A percentile compares a stretch with the other conserved stretches of the same genome.
Evolutionary conservation across 2,888 invertebrate genomes (phyloP).

Genomic region (Brenthis hecate): DNA sequence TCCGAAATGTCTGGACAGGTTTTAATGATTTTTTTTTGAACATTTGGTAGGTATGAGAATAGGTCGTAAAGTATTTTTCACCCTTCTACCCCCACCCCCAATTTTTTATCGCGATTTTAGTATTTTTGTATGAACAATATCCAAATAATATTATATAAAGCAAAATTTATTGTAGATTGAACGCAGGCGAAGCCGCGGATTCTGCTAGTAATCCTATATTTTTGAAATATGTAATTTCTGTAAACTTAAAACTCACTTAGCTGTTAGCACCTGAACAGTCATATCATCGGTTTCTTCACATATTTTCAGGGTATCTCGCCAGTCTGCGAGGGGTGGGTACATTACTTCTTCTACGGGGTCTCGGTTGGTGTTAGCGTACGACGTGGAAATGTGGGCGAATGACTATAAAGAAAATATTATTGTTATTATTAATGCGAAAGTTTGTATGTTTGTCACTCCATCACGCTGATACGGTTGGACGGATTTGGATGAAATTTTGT

Average conservation of each 20-base stretch:
- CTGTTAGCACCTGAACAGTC: slow-evolving; percentile 78
- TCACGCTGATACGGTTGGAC: too few relatives aligned
- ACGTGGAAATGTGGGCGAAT: slow-evolving; percentile 92
- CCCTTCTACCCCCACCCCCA: too few relatives aligned
- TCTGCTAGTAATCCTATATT: neutral
- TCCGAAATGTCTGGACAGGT: too few relatives aligned
- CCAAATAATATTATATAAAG: too few relatives aligned
- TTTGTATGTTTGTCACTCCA: neutral
- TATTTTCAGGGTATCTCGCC: slow-evolving; percentile 85
- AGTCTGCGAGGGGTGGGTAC: slow-evolving; percentile 86
- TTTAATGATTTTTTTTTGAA: too few relatives aligned
- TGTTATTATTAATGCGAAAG: neutral
- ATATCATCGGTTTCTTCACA: slow-evolving; percentile 84
- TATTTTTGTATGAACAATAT: too few relatives aligned
- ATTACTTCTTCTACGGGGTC: slow-evolving; percentile 88
- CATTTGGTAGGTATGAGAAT: too few relatives aligned
- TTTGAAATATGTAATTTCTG: neutral
- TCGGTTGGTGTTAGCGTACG: slow-evolving; percentile 91
- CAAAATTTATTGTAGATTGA: too few relatives aligned
- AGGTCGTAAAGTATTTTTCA: too few relatives aligned
- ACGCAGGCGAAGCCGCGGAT: too few relatives aligned
- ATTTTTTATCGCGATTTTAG: too few relatives aligned
- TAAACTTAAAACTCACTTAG: slow-evolving; percentile 78
- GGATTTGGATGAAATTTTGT: too few relatives aligned
- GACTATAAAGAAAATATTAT: slow-evolving; percentile 42